Evolutionary conservation across 1,140 invertebrate species (phyloP), one percentile per base, ranked within the genome.

Genomic region (Nasonia longicornis): DNA sequence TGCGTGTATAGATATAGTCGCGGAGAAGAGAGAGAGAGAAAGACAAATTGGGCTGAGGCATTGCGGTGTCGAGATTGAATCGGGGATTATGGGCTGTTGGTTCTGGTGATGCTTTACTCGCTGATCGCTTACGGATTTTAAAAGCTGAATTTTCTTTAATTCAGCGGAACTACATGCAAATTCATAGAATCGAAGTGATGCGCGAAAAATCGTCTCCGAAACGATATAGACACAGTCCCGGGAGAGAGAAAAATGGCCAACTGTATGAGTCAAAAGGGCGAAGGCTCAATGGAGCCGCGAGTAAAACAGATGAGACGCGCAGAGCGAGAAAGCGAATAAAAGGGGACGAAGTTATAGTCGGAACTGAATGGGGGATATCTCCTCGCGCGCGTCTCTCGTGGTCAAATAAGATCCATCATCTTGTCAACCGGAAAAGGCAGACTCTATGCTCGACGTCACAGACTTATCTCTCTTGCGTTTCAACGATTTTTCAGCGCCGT

Each of bases 381-480:
- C 58, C 70, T 83, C 84, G 83, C 84, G 77, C 85, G 77, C 85
- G 48, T 75, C 71, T 48, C 38, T 78, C 84, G 85, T 84, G 84
- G 87, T 87, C 86, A 90, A 90, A 90, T 90, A 90, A 90, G 86
- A 91, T 91, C 90, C 88, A 91, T 91, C 90, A 90, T 87, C 75
- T 85, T 89, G 88, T 88, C 88, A 86, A 76, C 42, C 72, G 77
- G 77, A 82, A 82, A 82, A 82, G 78, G 77, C 77, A n/a, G 73
- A 12, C 45, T 66, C 70, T 74, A 66, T 42, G 67, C 74, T 35
- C 35, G 29, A 42, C 58, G 8, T 14, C 75, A 26, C 26, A 11
- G 22, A 82, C 81, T 82, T 82, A 82, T 82, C 77, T 82, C 20
- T 82, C 77, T 82, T 12, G 70, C 38, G 29, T 74, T 78, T 78